phyloP scores from a whole-genome alignment of 2,113 vertebrate genomes.

The Apaloderma vittatum region DNA sequence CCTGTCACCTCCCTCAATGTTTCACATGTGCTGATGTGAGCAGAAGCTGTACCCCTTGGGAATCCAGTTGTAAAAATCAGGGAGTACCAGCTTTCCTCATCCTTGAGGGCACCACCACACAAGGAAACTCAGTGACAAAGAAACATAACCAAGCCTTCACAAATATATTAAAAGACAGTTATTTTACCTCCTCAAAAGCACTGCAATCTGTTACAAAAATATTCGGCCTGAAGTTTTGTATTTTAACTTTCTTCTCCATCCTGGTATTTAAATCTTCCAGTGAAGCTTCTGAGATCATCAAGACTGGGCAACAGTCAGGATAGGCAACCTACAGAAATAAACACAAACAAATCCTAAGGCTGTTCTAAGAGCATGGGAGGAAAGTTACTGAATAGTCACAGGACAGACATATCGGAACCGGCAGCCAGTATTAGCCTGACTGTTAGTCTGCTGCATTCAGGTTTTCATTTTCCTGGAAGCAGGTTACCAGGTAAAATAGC shows the following conservation, averaged over 20 bases:
- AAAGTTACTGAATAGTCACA: neutral
- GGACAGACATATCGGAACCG: neutral
- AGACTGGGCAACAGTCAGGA: slow-evolving; percentile 83
- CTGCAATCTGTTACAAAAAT: slow-evolving; percentile 86
- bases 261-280: slow-evolving; percentile 85
- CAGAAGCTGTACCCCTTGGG: neutral
- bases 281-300: slow-evolving; percentile 91
- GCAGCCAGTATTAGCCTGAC: neutral
- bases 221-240: slow-evolving; percentile 88
- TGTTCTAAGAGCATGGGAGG: neutral
- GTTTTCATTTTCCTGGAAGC: neutral
- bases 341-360: neutral
- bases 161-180: neutral
- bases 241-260: slow-evolving; percentile 83
- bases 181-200: slow-evolving; percentile 89
- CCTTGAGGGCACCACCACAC: neutral
- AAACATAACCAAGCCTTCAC: neutral
- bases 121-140: neutral
- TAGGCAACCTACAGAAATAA: slow-evolving; percentile 84
- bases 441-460: neutral
- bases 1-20: neutral
- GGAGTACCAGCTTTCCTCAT: neutral
- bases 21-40: neutral
- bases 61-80: neutral
- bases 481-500: neutral